Percentiles rank a stretch among this genome's conserved stretches.
Evolutionary conservation across 1,140 invertebrate species (phyloP).

Genomic region (Bombyx mandarina): DNA sequence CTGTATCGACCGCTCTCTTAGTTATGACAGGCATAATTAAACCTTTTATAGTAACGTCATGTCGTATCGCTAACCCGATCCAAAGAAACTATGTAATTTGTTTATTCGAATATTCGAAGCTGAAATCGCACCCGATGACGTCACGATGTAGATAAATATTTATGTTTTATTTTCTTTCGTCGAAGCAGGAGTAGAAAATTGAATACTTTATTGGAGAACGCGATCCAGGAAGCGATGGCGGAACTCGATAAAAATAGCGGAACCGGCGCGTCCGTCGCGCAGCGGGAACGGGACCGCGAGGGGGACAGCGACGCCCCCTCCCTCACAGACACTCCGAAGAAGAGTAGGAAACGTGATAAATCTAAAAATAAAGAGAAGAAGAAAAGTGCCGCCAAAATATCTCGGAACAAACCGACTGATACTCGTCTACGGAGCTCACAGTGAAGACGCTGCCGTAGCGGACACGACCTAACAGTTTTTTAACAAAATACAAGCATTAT

Average conservation of each 20-base stretch:
- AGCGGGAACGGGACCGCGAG: neutral
- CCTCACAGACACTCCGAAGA: slow-evolving; percentile 16
- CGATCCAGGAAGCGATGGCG: slow-evolving; percentile 91
- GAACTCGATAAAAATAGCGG: slow-evolving; percentile 78
- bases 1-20: no score
- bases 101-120: no score
- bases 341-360: slow-evolving; percentile 33
- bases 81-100: no score
- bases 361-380: slow-evolving; percentile 31
- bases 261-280: slow-evolving; percentile 5
- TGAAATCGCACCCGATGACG: no score
- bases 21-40: no score
- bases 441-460: slow-evolving; percentile 10
- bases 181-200: slow-evolving; percentile 87
- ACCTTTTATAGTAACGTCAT: neutral
- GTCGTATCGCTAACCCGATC: neutral
- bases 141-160: neutral
- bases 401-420: slow-evolving; percentile 18
- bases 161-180: slow-evolving; percentile 10
- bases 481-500: no score
- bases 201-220: slow-evolving; percentile 88
- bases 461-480: no score
- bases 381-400: slow-evolving; percentile 31
- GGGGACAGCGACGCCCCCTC: slow-evolving; percentile 4
- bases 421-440: slow-evolving; percentile 44